Base-by-base conservation (phyloP, 1,140 invertebrate genomes). In the Drosophila saltans region DNA sequence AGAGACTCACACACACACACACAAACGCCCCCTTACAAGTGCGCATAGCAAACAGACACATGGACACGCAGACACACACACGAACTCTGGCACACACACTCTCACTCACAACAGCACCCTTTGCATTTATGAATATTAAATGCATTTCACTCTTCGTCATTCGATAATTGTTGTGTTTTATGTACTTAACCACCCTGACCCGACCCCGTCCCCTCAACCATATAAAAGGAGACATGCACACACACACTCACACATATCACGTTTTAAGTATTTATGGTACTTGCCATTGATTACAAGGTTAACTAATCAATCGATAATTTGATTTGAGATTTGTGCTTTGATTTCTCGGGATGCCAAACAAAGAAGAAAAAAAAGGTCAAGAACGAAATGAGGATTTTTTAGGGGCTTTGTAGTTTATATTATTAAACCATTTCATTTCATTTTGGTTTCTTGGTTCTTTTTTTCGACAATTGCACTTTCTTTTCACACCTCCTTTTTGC, bases 111-210 rank as follows among this genome's bases (percentile, higher is more conserved):
- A 30, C 40, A 52, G 21, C 24, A 52, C 45, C 9, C 45, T 68
- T 48, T 58, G 71, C 66, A 84, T 83, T 85, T 84, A 84, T 84
- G 81, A 84, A 84, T 84, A 84, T 84, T 84, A 70, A 84, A 85
- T 85, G 74, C 82, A 81, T 85, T 78, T 85, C 78, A 81, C 78
- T 85, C 70, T 84, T 82, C 45, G 45, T 52, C 45, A 24, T 24
- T 26, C 45, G 45, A 84, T 85, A 81, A 81, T 85, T 84, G 64
- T 74, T 72, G 75, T 55, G 45, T 52, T 52, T 26, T 10, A 52
- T 52, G 45, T 26, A 26, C 45, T 26, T 24, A 52, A 26, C 45
- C 45, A 52, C 1, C 45, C 39, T 11, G 7, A 9, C 39, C 39
- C 39, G 2, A 39, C 3, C 5, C 21, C 40, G 24, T 58, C 64